Evolutionary conservation across 2,888 invertebrate species (phyloP).

Genomic region (Tachina grossa): DNA sequence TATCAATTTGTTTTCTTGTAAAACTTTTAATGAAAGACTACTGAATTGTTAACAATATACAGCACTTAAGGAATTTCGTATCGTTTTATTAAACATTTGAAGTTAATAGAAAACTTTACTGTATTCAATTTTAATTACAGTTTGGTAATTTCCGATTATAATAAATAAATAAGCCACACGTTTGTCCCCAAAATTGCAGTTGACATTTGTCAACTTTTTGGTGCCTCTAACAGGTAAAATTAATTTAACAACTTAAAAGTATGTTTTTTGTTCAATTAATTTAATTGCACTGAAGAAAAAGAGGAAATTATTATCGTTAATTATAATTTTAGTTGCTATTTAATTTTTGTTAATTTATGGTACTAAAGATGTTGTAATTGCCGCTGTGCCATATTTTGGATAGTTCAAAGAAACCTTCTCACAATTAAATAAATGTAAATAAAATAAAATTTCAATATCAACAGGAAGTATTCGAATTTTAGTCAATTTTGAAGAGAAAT

Average conservation of each 20-base stretch:
- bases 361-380: conserved; percentile 10
- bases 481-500: neutral
- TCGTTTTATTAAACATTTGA: neutral
- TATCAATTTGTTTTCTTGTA: too few relatives aligned
- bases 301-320: conserved; percentile 11
- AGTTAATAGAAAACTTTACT: neutral
- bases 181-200: neutral
- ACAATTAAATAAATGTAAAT: too few relatives aligned
- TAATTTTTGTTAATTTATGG: neutral
- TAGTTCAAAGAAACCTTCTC: conserved; percentile 6
- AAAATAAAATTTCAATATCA: neutral
- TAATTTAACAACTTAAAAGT: neutral
- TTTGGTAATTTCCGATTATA: conserved; percentile 6
- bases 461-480: neutral
- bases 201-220: conserved; percentile 9
- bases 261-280: neutral
- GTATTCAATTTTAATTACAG: too few relatives aligned
- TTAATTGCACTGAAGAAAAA: conserved; percentile 6
- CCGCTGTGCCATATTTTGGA: neutral
- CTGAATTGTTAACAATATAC: too few relatives aligned
- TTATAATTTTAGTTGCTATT: neutral
- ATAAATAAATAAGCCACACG: neutral
- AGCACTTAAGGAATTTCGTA: too few relatives aligned
- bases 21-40: too few relatives aligned
- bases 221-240: conserved; percentile 3